A percentile compares a stretch with the other conserved stretches of the same genome.
These are phyloP conservation scores for Enteromius viviparus DNA, from an alignment of 2,797 vertebrate species.

Conservation along the genomic window DNA sequence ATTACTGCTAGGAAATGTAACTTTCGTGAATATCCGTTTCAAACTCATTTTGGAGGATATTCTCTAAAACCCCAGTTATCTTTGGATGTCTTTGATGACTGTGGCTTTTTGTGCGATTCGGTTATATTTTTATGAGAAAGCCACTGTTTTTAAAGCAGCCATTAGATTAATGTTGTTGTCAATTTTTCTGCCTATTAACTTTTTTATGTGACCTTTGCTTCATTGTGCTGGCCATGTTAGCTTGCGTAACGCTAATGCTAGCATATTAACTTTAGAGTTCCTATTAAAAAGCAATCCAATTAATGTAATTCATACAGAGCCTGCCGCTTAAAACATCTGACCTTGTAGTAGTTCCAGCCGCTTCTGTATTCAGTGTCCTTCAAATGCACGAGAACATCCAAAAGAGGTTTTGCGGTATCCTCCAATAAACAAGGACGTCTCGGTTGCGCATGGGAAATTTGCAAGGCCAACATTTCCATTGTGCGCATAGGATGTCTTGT, in stretches of 20 bases:
- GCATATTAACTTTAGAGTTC: conserved; percentile 19
- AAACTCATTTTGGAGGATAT: not conserved
- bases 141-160: conserved; percentile 11
- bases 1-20: not conserved
- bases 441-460: not conserved
- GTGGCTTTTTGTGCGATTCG: not conserved
- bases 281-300: not conserved
- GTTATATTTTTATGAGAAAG: not conserved
- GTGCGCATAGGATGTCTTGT: not conserved
- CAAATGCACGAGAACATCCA: not conserved
- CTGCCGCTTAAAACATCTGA: conserved; percentile 15
- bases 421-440: conserved; percentile 14
- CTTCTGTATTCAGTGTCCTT: conserved; percentile 24
- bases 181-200: conserved; percentile 15
- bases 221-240: not conserved
- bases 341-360: conserved; percentile 9
- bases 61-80: not conserved
- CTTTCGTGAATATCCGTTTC: not conserved
- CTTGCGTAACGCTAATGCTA: conserved; percentile 21
- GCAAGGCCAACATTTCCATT: conserved; percentile 11
- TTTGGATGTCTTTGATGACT: not conserved
- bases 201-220: conserved; percentile 19
- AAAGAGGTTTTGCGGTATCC: conserved; percentile 10
- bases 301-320: not conserved
- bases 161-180: conserved; percentile 21